Base-by-base conservation (phyloP, 23 tunicate genomes). In the Halocynthia roretzi region DNA sequence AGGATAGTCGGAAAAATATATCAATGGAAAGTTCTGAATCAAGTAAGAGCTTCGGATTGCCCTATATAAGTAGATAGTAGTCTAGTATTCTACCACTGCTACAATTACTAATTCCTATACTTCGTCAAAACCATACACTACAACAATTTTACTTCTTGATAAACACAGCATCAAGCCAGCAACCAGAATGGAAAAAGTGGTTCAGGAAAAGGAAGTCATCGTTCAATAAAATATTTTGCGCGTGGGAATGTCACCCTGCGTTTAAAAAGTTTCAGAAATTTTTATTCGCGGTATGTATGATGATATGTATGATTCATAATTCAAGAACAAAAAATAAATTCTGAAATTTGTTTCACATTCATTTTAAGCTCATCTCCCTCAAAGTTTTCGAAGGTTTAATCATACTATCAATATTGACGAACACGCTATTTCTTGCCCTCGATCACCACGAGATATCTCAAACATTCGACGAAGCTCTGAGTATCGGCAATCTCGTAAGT, bases 341-440 rank as follows among this genome's bases (percentile, higher is more conserved):
- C n/a, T n/a, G n/a, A n/a, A 31, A 31, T 31, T 31, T 31, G 44
- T 31, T 31, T 31, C 44, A 31, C 44, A n/a, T 19, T 10, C 8
- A 2, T 15, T 44, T 83, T 0, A 50, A 87, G 85, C 62, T 93
- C 7, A 76, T 87, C n/a, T 10, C 71, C 1, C 82, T 77, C 56
- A 87, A 84, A 68, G n/a, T 83, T 10, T 93, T 93, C 73, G 98
- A 87, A 50, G 62, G 61, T 8, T 56, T 93, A 51, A 81, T 93
- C 67, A 81, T 87, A n/a, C 55, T 87, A 12, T 77, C 94, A 56
- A 93, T 93, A 48, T 7, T 93, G 0, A 66, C 80, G 0, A 93
- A 93, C 84, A 93, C 98, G 5, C 62, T 88, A 5, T 93, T 87
- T 72, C 80, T 93, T 40, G 94, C 98, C 8, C 71, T 87, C 0